A percentile compares a stretch with the other conserved stretches of the same genome.
phyloP scores from a whole-genome alignment of 2,888 invertebrate genomes.

The Aelia acuminata region DNA sequence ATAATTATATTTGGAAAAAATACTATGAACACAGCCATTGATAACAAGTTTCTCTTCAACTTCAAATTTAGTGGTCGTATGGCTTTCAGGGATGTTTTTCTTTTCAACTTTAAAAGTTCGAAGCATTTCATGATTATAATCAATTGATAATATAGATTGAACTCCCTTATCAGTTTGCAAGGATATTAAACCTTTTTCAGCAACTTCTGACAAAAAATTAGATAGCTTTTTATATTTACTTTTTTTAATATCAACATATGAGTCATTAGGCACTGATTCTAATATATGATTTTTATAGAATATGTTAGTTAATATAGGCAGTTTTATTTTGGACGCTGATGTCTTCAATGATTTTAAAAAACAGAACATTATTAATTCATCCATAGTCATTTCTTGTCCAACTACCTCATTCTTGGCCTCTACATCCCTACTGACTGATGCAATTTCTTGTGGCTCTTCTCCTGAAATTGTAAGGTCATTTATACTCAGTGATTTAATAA shows the following conservation, averaged over 20 bases:
- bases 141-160: constrained; percentile 80
- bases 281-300: constrained; percentile 82
- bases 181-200: constrained; percentile 71
- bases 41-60: constrained; percentile 80
- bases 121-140: constrained; percentile 74
- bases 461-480: not conserved
- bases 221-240: constrained; percentile 90
- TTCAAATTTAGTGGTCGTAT: constrained; percentile 67
- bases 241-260: constrained; percentile 87
- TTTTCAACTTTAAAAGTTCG: constrained; percentile 68
- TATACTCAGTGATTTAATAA: not conserved
- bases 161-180: constrained; percentile 79
- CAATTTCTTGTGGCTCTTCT: not conserved
- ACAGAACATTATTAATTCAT: constrained; percentile 81
- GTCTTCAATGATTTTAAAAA: constrained; percentile 85
- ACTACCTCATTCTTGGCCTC: not conserved
- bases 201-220: constrained; percentile 86
- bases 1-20: constrained; percentile 75
- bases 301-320: constrained; percentile 86
- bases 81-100: not conserved
- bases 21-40: constrained; percentile 76
- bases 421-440: not conserved
- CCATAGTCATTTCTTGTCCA: constrained; percentile 72
- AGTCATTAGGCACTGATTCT: constrained; percentile 79
- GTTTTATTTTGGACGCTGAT: constrained; percentile 77